A percentile compares a stretch with the other conserved stretches of the same genome.
These are phyloP conservation scores for Mormyrus hasselquistii DNA, from an alignment of 2,797 vertebrate genomes.

Conservation along the genomic window DNA sequence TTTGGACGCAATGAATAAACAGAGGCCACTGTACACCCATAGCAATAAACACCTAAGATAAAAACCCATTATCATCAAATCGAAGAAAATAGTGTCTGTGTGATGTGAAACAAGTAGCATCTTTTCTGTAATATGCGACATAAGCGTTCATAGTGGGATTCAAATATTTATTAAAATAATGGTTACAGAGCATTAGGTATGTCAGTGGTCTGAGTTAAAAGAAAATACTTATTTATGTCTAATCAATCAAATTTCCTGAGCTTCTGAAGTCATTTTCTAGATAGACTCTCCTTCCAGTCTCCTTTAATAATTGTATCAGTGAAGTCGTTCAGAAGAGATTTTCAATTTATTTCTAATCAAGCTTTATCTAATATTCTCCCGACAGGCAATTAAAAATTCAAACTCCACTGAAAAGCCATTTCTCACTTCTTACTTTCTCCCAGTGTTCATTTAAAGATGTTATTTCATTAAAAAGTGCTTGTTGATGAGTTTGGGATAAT, in stretches of 20 bases:
- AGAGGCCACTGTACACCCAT: background rate
- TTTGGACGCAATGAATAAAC: background rate
- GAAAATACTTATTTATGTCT: conserved; percentile 32
- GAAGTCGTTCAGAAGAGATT: conserved; percentile 68
- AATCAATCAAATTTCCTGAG: conserved; percentile 39
- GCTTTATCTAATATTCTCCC: conserved; percentile 75
- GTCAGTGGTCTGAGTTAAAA: conserved; percentile 29
- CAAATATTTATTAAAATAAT: conserved; percentile 8
- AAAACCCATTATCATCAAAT: background rate
- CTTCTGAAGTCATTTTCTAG: conserved; percentile 36
- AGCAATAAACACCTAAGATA: background rate
- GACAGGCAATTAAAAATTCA: conserved; percentile 76
- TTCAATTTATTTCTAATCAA: conserved; percentile 78
- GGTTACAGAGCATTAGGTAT: conserved; percentile 23
- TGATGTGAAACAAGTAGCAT: background rate
- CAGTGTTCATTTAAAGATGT: conserved; percentile 68
- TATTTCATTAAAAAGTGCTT: conserved; percentile 73
- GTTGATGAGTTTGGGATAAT: conserved; percentile 69
- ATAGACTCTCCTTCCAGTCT: conserved; percentile 49
- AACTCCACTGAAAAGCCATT: conserved; percentile 70
- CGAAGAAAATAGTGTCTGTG: background rate
- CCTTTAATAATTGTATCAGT: conserved; percentile 60
- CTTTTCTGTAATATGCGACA: background rate
- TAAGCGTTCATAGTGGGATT: background rate
- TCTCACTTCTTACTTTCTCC: conserved; percentile 69